Conservation (phyloP, 2,888 invertebrate species). For the Amiota communis region DNA sequence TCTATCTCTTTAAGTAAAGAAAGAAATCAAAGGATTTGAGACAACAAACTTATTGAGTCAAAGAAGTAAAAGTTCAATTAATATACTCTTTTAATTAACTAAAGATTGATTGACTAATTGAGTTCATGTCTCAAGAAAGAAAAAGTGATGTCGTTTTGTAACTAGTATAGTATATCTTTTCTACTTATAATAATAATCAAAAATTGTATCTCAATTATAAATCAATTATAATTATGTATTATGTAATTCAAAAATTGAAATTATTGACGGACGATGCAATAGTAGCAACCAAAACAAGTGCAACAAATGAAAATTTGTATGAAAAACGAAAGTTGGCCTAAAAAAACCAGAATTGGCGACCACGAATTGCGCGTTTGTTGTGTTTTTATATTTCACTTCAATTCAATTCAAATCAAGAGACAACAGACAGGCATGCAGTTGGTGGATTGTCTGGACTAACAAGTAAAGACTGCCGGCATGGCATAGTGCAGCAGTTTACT, state of each 20-base stretch:
- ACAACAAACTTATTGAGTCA: too few species aligned
- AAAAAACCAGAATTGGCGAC: conserved; percentile 17
- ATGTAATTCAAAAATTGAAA: conserved; percentile 6
- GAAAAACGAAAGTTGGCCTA: conserved; percentile 27
- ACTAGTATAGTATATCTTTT: too few species aligned
- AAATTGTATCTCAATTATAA: too few species aligned
- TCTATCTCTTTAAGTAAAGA: too few species aligned
- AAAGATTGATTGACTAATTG: too few species aligned
- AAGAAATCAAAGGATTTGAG: too few species aligned
- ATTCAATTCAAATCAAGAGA: not conserved
- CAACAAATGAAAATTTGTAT: not conserved
- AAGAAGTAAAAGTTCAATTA: too few species aligned
- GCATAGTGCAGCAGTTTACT: not conserved
- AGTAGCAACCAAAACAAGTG: not conserved
- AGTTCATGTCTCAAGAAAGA: too few species aligned
- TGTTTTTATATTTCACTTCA: not conserved
- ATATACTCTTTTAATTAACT: too few species aligned
- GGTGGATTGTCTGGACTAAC: conserved; percentile 1
- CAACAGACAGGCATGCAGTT: not conserved
- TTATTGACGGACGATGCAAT: not conserved
- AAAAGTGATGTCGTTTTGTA: too few species aligned
- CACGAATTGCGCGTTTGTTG: conserved; percentile 7
- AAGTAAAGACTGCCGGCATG: conserved; percentile 9
- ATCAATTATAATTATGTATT: not conserved
- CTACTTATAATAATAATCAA: too few species aligned